Percentiles rank a stretch among this genome's conserved stretches.
These are phyloP conservation scores for Mormyrops boulengeri DNA, from an alignment of 2,797 vertebrate species.

Conservation along the genomic window DNA sequence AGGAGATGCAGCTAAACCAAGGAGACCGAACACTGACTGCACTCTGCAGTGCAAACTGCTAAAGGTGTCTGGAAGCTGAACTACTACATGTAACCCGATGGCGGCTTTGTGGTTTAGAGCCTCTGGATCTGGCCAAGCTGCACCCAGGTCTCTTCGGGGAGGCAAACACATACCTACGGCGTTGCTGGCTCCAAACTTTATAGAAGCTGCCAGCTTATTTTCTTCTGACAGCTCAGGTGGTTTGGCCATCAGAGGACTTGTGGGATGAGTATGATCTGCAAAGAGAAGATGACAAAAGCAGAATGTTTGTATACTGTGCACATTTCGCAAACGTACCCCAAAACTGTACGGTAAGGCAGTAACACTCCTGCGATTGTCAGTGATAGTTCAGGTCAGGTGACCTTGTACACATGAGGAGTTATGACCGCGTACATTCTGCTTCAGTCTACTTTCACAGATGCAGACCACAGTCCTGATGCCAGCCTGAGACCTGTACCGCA, in stretches of 20 bases:
- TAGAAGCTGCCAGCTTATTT: slow-evolving; percentile 75
- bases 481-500: not conserved
- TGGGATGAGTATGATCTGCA: slow-evolving; percentile 85
- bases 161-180: slow-evolving; percentile 74
- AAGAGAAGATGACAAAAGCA: not conserved
- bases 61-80: not conserved
- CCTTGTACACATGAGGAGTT: not conserved
- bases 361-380: not conserved
- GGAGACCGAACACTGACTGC: not conserved
- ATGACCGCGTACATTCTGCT: not conserved
- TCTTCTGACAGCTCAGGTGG: slow-evolving; percentile 87
- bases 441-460: not conserved
- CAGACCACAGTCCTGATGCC: not conserved
- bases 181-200: slow-evolving; percentile 85
- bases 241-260: slow-evolving; percentile 83
- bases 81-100: not conserved
- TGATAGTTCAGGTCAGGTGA: not conserved
- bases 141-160: not conserved
- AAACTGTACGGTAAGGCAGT: not conserved
- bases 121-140: not conserved
- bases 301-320: not conserved
- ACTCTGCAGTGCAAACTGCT: not conserved
- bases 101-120: not conserved
- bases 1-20: not conserved
- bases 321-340: not conserved